Evolutionary conservation across 2,888 invertebrate genomes (phyloP).

Genomic region (Poecilobothrus nobilitatus): DNA sequence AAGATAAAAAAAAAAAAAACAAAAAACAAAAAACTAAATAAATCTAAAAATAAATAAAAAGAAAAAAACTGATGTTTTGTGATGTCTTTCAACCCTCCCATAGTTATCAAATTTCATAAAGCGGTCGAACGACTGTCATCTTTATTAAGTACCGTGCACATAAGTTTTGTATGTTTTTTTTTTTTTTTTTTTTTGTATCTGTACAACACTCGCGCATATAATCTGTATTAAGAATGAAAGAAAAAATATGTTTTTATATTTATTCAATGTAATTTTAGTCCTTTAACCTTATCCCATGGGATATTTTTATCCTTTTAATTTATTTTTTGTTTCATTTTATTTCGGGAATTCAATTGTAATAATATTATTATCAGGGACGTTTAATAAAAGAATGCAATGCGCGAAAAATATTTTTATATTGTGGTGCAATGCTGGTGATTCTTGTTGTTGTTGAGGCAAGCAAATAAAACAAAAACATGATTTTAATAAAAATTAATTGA

Average conservation of each 20-base stretch:
- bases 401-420: too few species aligned
- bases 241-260: conserved; percentile 7
- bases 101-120: conserved; percentile 8
- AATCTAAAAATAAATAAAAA: too few species aligned
- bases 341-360: background rate
- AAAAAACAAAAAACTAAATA: background rate
- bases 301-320: conserved; percentile 9
- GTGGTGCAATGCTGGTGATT: too few species aligned
- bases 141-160: background rate
- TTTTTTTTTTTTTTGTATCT: too few species aligned
- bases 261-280: background rate
- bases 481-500: background rate
- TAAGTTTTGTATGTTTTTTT: too few species aligned
- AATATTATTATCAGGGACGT: too few species aligned
- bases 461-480: background rate
- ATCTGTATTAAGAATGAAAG: background rate
- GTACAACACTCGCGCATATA: too few species aligned
- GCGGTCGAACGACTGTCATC: background rate
- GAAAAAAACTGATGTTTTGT: background rate
- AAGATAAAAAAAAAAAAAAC: too few species aligned
- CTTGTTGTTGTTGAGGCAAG: background rate
- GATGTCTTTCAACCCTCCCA: background rate
- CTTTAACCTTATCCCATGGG: conserved; percentile 12
- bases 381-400: too few species aligned
- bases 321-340: background rate